Percentiles rank a stretch among this genome's conserved stretches.
Conservation (phyloP, 2,888 invertebrate species). For the Villa cingulata region DNA sequence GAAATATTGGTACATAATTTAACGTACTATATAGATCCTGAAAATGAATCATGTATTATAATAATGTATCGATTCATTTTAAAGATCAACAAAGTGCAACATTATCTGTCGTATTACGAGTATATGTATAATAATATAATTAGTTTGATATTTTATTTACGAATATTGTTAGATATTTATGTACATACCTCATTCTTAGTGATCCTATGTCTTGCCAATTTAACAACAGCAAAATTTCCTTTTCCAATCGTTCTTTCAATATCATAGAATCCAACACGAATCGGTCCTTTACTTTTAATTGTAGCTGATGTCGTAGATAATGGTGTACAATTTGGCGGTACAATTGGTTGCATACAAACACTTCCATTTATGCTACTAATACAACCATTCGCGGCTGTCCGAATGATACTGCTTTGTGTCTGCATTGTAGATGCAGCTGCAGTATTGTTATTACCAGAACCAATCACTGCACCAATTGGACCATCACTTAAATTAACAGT, state of each 20-base stretch:
- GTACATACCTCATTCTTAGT: conserved; percentile 91
- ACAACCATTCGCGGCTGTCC: conserved; percentile 14
- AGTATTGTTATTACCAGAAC: too few relatives aligned
- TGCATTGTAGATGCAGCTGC: background rate
- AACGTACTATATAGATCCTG: too few relatives aligned
- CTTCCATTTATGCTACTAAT: conserved; percentile 4
- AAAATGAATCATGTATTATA: too few relatives aligned
- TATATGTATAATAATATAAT: too few relatives aligned
- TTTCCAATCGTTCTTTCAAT: conserved; percentile 96
- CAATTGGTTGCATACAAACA: background rate
- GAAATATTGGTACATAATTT: too few relatives aligned
- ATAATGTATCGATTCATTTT: too few relatives aligned
- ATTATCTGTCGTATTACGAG: too few relatives aligned
- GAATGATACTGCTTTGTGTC: conserved; percentile 2
- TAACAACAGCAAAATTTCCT: conserved; percentile 98
- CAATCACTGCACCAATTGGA: background rate
- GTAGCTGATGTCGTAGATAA: background rate
- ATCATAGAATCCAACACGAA: conserved; percentile 93
- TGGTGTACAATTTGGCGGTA: background rate
- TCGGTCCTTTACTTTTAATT: conserved; percentile 47
- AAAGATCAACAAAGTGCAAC: too few relatives aligned
- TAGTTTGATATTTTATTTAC: too few relatives aligned
- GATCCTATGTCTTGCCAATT: conserved; percentile 91
- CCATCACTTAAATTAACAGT: conserved; percentile 8
- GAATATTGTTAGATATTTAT: background rate